Conservation (phyloP, 1,140 invertebrate species). For the Panagrolaimus sp. region DNA sequence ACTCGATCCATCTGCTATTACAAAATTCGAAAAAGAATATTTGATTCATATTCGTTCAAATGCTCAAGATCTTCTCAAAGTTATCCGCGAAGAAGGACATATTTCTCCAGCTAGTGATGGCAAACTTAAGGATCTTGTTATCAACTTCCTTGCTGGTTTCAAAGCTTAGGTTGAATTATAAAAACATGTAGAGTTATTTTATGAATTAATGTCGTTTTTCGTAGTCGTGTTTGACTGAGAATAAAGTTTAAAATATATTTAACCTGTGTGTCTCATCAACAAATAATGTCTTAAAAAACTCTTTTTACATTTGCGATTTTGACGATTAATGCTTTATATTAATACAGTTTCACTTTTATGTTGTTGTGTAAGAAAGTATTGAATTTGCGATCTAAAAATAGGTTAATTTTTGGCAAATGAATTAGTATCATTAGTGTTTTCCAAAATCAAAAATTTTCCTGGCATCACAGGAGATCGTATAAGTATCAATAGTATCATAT, state of each 20-base stretch:
- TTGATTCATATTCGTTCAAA: conserved; percentile 66
- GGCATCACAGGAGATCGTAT: no score
- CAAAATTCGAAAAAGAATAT: conserved; percentile 79
- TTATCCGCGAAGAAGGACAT: conserved; percentile 88
- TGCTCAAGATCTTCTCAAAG: conserved; percentile 76
- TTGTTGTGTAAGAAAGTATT: no score
- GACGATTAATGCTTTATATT: no score
- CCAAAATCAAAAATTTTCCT: no score
- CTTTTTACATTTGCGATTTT: no score
- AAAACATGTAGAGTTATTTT: conserved; percentile 9
- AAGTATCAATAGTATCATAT: no score
- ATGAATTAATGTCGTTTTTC: conserved; percentile 15
- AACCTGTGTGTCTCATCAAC: not conserved
- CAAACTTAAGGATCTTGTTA: conserved; percentile 86
- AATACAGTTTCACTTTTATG: no score
- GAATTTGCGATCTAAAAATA: no score
- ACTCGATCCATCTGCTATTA: conserved; percentile 93
- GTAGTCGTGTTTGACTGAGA: conserved; percentile 9
- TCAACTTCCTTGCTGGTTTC: conserved; percentile 80
- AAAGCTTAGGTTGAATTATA: conserved; percentile 44
- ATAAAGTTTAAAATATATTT: conserved; percentile 10
- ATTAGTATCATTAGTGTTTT: no score
- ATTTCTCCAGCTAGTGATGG: conserved; percentile 84
- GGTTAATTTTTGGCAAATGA: no score
- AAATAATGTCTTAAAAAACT: no score